phyloP scores from a whole-genome alignment of 2,888 invertebrate species.

The Margaritifera margaritifera region DNA sequence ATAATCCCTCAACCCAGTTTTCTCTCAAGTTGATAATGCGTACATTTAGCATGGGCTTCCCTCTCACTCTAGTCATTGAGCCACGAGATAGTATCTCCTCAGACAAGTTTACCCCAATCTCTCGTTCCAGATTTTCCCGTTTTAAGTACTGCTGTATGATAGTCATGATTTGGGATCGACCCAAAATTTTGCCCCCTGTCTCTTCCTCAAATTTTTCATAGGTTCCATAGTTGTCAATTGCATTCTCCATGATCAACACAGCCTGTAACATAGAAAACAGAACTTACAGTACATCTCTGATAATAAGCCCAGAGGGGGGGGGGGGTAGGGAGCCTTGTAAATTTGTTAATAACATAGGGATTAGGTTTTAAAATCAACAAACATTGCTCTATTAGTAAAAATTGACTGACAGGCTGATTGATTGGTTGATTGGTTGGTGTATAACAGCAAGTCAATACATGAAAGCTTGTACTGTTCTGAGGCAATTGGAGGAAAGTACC shows the following conservation, averaged over 20 bases:
- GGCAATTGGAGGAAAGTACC: no score
- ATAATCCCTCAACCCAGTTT: slow-evolving; percentile 65
- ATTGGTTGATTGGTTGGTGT: no score
- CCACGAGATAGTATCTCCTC: slow-evolving; percentile 65
- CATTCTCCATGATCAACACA: slow-evolving; percentile 61
- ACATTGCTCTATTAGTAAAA: no score
- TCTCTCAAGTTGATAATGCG: slow-evolving; percentile 62
- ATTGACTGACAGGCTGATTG: no score
- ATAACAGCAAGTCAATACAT: no score
- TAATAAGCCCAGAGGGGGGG: no score
- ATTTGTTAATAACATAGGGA: no score
- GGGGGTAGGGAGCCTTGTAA: no score
- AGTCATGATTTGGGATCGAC: slow-evolving; percentile 49
- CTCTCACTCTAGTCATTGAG: slow-evolving; percentile 64
- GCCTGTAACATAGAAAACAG: slow-evolving; percentile 50
- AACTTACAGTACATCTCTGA: no score
- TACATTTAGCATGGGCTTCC: slow-evolving; percentile 63
- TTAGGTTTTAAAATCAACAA: no score
- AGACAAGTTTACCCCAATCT: slow-evolving; percentile 55
- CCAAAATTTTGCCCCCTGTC: slow-evolving; percentile 62
- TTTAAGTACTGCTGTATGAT: slow-evolving; percentile 55
- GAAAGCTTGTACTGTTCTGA: no score
- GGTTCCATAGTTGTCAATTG: slow-evolving; percentile 57
- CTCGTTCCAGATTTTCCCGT: slow-evolving; percentile 54
- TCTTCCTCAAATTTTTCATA: slow-evolving; percentile 65